Percentiles rank a stretch among this genome's conserved stretches.
phyloP scores from a whole-genome alignment of 2,113 vertebrate genomes.

The Bettongia penicillata region DNA sequence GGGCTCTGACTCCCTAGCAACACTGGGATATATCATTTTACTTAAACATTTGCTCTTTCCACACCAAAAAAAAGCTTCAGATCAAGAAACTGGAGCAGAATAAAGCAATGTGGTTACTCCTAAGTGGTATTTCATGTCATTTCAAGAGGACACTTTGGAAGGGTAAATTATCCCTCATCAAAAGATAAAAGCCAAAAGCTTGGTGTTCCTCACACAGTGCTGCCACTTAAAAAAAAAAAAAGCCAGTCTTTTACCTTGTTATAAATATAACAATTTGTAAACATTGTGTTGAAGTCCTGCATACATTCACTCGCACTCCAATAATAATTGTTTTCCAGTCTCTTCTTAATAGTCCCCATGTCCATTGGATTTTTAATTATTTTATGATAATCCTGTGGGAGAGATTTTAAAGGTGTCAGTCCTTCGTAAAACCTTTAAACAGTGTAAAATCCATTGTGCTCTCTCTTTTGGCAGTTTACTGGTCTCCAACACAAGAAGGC shows the following conservation, averaged over 20 bases:
- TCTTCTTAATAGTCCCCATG: conserved; percentile 97
- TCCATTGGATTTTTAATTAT: conserved; percentile 99
- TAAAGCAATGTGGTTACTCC: conserved; percentile 63
- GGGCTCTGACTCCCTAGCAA: conserved; percentile 5
- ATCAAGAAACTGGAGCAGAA: conserved; percentile 8
- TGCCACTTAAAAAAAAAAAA: neutral
- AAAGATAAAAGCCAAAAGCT: conserved; percentile 21
- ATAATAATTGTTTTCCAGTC: conserved; percentile 96
- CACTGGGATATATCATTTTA: conserved; percentile 45
- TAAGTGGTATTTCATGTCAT: conserved; percentile 69
- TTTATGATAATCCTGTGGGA: conserved; percentile 94
- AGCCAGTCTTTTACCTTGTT: conserved; percentile 91
- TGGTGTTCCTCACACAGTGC: neutral
- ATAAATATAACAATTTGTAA: conserved; percentile 99
- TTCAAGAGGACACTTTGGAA: neutral
- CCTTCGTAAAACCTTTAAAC: neutral
- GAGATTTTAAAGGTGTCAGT: conserved; percentile 37
- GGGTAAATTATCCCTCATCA: neutral
- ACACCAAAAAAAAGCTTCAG: conserved; percentile 78
- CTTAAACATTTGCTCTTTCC: conserved; percentile 68
- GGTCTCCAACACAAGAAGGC: neutral
- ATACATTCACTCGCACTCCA: conserved; percentile 97
- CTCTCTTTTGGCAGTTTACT: neutral
- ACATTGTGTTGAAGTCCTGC: conserved; percentile 99
- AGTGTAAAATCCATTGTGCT: neutral